Evolutionary conservation across 1,140 invertebrate genomes (phyloP).

Genomic region (Cotesia typhae): DNA sequence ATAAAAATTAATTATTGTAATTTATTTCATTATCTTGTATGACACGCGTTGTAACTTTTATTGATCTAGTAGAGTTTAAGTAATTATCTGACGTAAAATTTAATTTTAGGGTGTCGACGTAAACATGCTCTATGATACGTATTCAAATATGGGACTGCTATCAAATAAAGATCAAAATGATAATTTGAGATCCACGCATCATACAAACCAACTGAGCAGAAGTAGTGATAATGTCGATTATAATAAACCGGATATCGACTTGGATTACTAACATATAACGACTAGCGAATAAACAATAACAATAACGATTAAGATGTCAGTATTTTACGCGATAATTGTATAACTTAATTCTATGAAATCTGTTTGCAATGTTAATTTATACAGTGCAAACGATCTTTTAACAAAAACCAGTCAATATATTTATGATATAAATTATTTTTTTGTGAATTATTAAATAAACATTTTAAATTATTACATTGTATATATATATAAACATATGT

Average conservation of each 20-base stretch:
- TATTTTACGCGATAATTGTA: too few relatives aligned
- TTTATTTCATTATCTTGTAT: not conserved
- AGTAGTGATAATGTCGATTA: conserved; percentile 25
- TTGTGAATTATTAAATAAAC: too few relatives aligned
- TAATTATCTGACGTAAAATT: not conserved
- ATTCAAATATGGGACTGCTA: conserved; percentile 18
- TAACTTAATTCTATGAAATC: too few relatives aligned
- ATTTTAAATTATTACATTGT: too few relatives aligned
- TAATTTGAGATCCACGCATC: conserved; percentile 25
- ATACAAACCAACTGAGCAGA: not conserved
- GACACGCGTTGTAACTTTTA: too few relatives aligned
- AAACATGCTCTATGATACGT: conserved; percentile 38
- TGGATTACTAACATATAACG: conserved; percentile 34
- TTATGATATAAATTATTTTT: too few relatives aligned
- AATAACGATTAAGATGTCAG: too few relatives aligned
- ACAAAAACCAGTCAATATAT: too few relatives aligned
- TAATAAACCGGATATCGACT: conserved; percentile 20
- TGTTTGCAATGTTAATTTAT: too few relatives aligned
- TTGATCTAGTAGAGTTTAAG: not conserved
- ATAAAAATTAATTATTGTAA: not conserved
- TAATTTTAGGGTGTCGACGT: conserved; percentile 34
- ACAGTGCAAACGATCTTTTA: too few relatives aligned
- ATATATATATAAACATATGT: too few relatives aligned
- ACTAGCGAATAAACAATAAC: conserved; percentile 13
- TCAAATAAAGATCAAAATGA: conserved; percentile 31